These are phyloP conservation scores for Oreochromis niloticus DNA, from an alignment of 2,113 vertebrate genomes.

Conservation along the genomic window DNA sequence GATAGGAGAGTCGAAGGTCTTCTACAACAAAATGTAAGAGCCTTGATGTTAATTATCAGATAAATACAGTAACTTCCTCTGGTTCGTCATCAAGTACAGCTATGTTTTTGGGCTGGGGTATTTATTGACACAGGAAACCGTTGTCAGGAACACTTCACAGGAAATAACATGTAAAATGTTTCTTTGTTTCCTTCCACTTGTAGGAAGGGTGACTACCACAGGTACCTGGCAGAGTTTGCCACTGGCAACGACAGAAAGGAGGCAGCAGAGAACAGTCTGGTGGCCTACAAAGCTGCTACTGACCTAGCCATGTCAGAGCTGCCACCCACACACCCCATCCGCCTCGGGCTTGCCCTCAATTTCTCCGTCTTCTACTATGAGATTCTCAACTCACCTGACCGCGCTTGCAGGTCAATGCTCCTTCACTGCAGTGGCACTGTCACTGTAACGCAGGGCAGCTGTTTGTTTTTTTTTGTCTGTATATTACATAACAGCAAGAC, in stretches of 20 bases:
- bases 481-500: background rate
- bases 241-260: slow-evolving; percentile 98
- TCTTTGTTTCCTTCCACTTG: background rate
- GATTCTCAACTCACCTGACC: slow-evolving; percentile 99
- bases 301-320: slow-evolving; percentile 96
- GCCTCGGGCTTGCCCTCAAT: slow-evolving; percentile 96
- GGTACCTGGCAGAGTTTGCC: slow-evolving; percentile 98
- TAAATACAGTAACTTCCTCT: background rate
- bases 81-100: background rate
- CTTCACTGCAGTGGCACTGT: background rate
- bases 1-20: slow-evolving; percentile 98
- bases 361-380: slow-evolving; percentile 99
- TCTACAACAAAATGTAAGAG: slow-evolving; percentile 99
- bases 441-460: background rate
- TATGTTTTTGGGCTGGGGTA: background rate
- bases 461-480: background rate
- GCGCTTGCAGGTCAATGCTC: slow-evolving; percentile 89
- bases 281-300: slow-evolving; percentile 96
- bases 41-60: background rate
- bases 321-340: slow-evolving; percentile 95
- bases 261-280: slow-evolving; percentile 96
- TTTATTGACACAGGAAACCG: background rate
- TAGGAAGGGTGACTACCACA: slow-evolving; percentile 99
- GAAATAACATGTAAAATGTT: background rate
- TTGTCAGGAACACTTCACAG: background rate